Evolutionary conservation across 35 echinoderm and acorn worm species (phyloP).

Genomic region (Acanthaster planci): DNA sequence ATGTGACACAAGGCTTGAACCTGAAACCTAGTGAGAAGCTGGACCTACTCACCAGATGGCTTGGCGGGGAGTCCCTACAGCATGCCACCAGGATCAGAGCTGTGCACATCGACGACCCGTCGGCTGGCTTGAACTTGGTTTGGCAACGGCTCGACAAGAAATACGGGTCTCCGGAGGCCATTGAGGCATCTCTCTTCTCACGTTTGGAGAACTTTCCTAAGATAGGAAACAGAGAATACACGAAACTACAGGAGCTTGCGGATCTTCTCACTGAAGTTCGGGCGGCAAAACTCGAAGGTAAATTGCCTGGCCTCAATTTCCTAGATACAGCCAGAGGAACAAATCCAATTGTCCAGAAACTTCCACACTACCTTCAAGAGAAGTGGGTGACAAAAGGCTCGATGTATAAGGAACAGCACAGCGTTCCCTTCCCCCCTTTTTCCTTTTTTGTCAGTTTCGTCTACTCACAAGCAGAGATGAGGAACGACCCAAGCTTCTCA

Average conservation of each 20-base stretch:
- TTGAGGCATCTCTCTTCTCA: not conserved
- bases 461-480: constrained; percentile 32
- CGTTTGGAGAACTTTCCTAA: not conserved
- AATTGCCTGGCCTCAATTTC: not conserved
- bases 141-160: constrained; percentile 32
- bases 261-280: constrained; percentile 9
- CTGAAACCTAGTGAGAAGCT: constrained; percentile 19
- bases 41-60: constrained; percentile 39
- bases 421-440: constrained; percentile 51
- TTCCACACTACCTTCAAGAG: constrained; percentile 19
- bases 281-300: not conserved
- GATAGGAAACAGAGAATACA: not conserved
- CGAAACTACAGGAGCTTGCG: not conserved
- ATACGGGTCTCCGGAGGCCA: not conserved
- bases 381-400: constrained; percentile 26
- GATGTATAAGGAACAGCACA: constrained; percentile 37
- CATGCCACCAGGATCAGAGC: constrained; percentile 12
- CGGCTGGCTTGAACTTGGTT: constrained; percentile 9
- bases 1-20: constrained; percentile 33
- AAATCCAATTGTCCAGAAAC: not conserved
- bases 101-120: constrained; percentile 8
- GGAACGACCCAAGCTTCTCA: not conserved
- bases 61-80: not conserved
- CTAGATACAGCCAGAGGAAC: constrained; percentile 10
- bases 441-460: not conserved